Evolutionary conservation across 2,797 vertebrate genomes (phyloP).

Genomic region (Crypturellus tataupa): DNA sequence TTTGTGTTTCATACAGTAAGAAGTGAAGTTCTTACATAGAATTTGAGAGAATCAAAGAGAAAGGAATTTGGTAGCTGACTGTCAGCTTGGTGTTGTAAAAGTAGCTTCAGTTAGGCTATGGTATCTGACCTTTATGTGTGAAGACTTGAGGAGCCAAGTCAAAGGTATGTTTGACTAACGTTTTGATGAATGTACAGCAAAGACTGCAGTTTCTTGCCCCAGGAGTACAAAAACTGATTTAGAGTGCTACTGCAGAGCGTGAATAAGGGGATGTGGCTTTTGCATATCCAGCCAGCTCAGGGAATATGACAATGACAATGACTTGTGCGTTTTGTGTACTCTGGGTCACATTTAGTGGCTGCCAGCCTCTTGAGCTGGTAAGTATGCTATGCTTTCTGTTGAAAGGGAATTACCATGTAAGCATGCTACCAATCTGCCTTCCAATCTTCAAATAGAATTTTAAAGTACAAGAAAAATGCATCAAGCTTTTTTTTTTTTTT

Average conservation of each 20-base stretch:
- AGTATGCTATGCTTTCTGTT: background rate
- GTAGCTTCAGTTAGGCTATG: background rate
- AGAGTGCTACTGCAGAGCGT: background rate
- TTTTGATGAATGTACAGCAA: background rate
- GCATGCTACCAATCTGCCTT: background rate
- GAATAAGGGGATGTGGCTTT: background rate
- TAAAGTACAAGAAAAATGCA: background rate
- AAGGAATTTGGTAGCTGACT: background rate
- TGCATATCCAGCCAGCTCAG: background rate
- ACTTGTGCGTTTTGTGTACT: background rate
- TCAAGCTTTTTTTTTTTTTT: background rate
- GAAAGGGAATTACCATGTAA: background rate
- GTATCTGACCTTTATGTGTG: background rate
- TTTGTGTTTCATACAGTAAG: background rate
- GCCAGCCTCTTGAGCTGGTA: background rate
- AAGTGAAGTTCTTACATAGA: background rate
- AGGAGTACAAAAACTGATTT: accelerated
- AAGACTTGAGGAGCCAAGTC: background rate
- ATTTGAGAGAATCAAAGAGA: background rate
- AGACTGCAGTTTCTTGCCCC: background rate
- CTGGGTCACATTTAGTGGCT: background rate
- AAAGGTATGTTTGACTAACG: background rate
- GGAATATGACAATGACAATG: background rate
- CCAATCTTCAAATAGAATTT: background rate
- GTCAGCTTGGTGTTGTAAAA: background rate